Conservation (phyloP, 2,797 vertebrate species). For the Helostoma temminkii region DNA sequence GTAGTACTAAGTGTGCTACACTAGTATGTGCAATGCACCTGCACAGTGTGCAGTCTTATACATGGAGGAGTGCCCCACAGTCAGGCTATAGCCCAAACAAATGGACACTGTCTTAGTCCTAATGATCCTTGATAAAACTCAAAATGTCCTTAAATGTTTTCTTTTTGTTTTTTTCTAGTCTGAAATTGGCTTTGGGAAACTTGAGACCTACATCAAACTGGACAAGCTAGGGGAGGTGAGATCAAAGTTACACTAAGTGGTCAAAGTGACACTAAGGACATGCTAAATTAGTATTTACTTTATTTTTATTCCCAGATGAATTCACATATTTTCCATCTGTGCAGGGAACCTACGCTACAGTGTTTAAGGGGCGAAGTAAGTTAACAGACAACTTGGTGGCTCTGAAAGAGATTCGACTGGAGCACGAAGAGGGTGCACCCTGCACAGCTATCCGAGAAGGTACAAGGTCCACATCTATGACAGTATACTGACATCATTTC, state of each 20-base stretch:
- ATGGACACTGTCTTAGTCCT: neutral
- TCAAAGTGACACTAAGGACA: neutral
- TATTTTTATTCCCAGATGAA: too few relatives aligned
- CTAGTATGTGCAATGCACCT: too few relatives aligned
- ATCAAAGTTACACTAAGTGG: too few relatives aligned
- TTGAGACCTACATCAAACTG: constrained; percentile 88
- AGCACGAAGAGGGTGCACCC: constrained; percentile 87
- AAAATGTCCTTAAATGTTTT: constrained; percentile 20
- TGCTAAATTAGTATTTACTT: neutral
- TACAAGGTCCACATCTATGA: constrained; percentile 49
- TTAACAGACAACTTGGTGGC: constrained; percentile 87
- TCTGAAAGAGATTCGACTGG: constrained; percentile 87
- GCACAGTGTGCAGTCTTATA: too few relatives aligned
- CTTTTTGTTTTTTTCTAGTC: constrained; percentile 71
- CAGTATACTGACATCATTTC: constrained; percentile 2
- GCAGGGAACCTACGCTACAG: constrained; percentile 87
- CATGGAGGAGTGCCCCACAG: neutral
- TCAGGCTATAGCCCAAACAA: constrained; percentile 18
- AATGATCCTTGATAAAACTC: neutral
- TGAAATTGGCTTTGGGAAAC: constrained; percentile 88
- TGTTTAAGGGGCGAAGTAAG: constrained; percentile 87
- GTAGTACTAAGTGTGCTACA: too few relatives aligned
- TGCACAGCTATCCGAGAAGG: constrained; percentile 89
- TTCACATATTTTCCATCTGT: constrained; percentile 12
- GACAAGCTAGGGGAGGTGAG: constrained; percentile 88